phyloP scores from a whole-genome alignment of 2,888 invertebrate genomes.

The Pachycephus smyrnensis region DNA sequence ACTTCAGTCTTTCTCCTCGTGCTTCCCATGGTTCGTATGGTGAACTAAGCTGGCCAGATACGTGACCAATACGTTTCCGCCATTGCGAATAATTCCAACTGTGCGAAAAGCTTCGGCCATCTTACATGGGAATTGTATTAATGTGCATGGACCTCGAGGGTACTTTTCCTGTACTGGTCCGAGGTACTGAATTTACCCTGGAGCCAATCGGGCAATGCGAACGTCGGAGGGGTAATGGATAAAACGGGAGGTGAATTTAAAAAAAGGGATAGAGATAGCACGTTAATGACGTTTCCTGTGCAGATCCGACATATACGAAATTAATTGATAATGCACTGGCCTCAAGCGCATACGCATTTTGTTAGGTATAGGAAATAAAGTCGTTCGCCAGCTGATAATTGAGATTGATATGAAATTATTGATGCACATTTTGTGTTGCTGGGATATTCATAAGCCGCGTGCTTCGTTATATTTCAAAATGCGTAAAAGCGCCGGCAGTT shows the following conservation, averaged over 20 bases:
- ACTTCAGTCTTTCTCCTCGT: background rate
- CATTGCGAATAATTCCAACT: background rate
- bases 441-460: background rate
- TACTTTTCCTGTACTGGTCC: background rate
- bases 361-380: background rate
- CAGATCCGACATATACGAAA: background rate
- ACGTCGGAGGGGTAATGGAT: background rate
- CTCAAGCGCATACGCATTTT: background rate
- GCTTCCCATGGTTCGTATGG: background rate
- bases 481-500: constrained; percentile 38
- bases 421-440: constrained; percentile 18
- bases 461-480: constrained; percentile 36
- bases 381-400: constrained; percentile 28
- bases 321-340: background rate
- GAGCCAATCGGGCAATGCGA: background rate
- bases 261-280: background rate
- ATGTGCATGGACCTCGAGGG: background rate
- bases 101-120: background rate
- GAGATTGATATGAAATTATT: constrained; percentile 35
- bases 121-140: background rate
- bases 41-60: background rate
- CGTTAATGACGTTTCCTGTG: background rate
- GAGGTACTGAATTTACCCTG: background rate
- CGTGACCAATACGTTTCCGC: background rate
- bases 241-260: constrained; percentile 9